Percentiles rank a stretch among this genome's conserved stretches.
phyloP scores from a whole-genome alignment of 2,113 vertebrate genomes.

The Anarhynchus alexandrinus region DNA sequence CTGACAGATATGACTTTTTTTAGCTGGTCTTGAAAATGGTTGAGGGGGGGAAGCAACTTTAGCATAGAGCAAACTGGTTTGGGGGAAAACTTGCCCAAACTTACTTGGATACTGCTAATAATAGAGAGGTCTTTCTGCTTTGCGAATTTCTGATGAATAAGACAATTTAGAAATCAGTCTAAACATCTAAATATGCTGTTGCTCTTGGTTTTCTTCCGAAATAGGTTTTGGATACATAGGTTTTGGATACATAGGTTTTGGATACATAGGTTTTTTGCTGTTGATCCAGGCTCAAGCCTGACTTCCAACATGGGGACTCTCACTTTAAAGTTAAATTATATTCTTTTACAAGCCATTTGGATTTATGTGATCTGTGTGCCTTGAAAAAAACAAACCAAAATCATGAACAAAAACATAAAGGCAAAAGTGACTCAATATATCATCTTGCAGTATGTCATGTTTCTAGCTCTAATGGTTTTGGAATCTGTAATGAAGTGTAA shows the following conservation, averaged over 20 bases:
- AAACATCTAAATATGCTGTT: neutral
- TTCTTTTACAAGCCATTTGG: neutral
- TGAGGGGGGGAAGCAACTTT: rapidly evolving
- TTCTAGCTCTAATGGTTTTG: neutral
- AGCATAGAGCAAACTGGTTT: neutral
- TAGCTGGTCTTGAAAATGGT: neutral
- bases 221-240: rapidly evolving
- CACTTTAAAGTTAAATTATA: no score
- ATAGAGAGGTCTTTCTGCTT: neutral
- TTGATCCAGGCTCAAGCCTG: neutral
- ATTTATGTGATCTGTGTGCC: neutral
- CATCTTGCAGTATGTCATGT: neutral
- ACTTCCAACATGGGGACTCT: neutral
- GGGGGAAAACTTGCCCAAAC: neutral
- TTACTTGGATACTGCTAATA: neutral
- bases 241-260: rapidly evolving
- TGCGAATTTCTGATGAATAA: neutral
- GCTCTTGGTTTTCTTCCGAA: neutral
- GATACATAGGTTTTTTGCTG: neutral
- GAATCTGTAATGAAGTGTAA: neutral
- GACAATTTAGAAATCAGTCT: neutral
- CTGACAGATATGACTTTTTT: neutral
- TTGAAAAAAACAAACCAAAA: neutral
- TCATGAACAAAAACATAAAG: neutral
- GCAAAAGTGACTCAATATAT: neutral